Evolutionary conservation across 2,113 vertebrate species (phyloP), one percentile per base, ranked within the genome.

Genomic region (Enhydra lutris): DNA sequence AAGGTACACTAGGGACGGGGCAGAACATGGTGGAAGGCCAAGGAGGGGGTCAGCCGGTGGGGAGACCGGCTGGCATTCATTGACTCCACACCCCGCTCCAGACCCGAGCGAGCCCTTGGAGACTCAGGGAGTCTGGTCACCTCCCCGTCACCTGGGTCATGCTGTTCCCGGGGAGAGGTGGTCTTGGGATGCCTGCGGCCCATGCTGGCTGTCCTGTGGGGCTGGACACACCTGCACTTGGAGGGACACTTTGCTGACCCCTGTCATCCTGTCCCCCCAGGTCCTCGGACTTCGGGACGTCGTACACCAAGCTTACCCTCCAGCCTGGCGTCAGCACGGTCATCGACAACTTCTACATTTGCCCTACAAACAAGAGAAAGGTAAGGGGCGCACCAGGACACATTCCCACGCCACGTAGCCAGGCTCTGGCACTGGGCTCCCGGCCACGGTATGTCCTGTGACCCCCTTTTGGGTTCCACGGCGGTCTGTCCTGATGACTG

Each of bases 311-410:
- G 97, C 98, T 99, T 96, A 99, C 99, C 97, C 98, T 99, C 52
- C 99, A 99, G 98, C 99, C 99, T 0, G 99, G 99, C 9, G 99
- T 99, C 65, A 98, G 99, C 95, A 99, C 99, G 0, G 99, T 99
- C 91, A 99, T 99, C 59, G 99, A 99, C 98, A 99, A 99, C 98
- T 99, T 99, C 99, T 99, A 99, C 99, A 99, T 99, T 97, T 99
- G 99, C 94, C 99, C 99, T 0, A 99, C 99, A 93, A 99, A 99
- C 98, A 99, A 99, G 98, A 99, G 99, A 96, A 99, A 99, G 99
- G 99, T 99, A 99, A 2, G 99, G 90, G 84, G 31, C 5, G 1
- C 0, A 1, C 13, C 2, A 0, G 12, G 8, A 10, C 7, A 5
- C 47, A 61, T 1, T 0, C 7, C 2, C 4, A 3, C 7, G 4